Base-by-base conservation (phyloP, 2,113 vertebrate species). In the Hippocampus abdominalis region DNA sequence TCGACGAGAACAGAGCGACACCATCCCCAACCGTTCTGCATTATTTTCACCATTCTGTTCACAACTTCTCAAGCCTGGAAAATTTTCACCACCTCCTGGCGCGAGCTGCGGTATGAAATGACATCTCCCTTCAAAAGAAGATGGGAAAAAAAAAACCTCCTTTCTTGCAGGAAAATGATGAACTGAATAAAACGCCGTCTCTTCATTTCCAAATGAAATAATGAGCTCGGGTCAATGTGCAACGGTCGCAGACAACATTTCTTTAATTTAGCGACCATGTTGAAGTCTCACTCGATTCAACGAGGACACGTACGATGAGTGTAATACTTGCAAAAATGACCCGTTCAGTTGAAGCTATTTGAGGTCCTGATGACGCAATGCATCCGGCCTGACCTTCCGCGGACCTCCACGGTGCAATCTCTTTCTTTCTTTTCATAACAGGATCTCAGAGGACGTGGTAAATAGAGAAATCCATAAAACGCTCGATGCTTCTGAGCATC, bases 381-480 rank as follows among this genome's bases (percentile, higher is more conserved):
- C 48, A 49, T n/a, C 44, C 49, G 18, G 68, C 12, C 63, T 69
- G 61, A 69, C 76, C 48, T 73, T 60, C 39, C 23, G 21, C 60
- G 61, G 70, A 81, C 72, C 70, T 46, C 51, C 54, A 53, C 29
- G 10, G 5, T 3, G 7, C 63, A 56, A 72, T 75, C 73, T 56
- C 16, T 4, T 63, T 40, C 8, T 62, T 62, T 61, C n/a, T 66
- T 40, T 67, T 62, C 76, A 78, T 83, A 59, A 67, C 61, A 66
- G 75, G 77, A 29, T 56, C 72, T 72, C 66, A 25, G 71, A 79
- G 78, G 61, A 69, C 59, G 23, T 44, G 67, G 18, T 69, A 73
- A 78, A 77, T 70, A 76, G 63, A 63, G 20, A 69, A 73, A 76
- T 77, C 65, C 60, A 79, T 82, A 66, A 78, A 85, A 77, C 72